These are phyloP conservation scores for Neria commutata DNA, from an alignment of 2,888 invertebrate genomes.

Conservation along the genomic window DNA sequence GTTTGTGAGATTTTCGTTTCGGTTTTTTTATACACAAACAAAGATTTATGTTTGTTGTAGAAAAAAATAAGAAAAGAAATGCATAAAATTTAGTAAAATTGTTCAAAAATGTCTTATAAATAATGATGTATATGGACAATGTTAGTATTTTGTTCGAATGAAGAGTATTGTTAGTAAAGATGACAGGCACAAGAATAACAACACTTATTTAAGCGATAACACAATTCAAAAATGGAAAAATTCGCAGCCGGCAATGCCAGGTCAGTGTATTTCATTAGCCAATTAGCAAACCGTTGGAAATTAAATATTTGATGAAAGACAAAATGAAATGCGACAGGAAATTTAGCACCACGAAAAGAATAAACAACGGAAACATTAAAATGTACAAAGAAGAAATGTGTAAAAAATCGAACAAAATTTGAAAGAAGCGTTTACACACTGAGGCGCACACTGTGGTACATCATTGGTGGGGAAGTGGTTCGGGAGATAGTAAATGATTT, in stretches of 20 bases:
- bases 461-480: not conserved
- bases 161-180: not conserved
- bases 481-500: not conserved
- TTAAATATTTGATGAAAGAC: not conserved
- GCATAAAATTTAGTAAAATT: constrained; percentile 8
- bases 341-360: not conserved
- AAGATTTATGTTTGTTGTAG: constrained; percentile 19
- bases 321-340: not conserved
- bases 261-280: not conserved
- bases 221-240: not conserved
- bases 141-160: not conserved
- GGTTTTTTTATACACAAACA: constrained; percentile 24
- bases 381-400: not conserved
- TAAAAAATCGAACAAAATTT: not conserved
- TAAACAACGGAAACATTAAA: not conserved
- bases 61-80: constrained; percentile 29
- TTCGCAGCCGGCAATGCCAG: too few species aligned
- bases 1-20: constrained; percentile 26
- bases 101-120: not conserved
- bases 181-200: not conserved
- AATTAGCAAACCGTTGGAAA: not conserved
- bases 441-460: constrained; percentile 24
- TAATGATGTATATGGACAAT: not conserved
- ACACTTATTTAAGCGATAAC: not conserved
- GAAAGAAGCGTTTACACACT: not conserved